phyloP scores from a whole-genome alignment of 2,888 invertebrate species.

The Drosophila gaucha region DNA sequence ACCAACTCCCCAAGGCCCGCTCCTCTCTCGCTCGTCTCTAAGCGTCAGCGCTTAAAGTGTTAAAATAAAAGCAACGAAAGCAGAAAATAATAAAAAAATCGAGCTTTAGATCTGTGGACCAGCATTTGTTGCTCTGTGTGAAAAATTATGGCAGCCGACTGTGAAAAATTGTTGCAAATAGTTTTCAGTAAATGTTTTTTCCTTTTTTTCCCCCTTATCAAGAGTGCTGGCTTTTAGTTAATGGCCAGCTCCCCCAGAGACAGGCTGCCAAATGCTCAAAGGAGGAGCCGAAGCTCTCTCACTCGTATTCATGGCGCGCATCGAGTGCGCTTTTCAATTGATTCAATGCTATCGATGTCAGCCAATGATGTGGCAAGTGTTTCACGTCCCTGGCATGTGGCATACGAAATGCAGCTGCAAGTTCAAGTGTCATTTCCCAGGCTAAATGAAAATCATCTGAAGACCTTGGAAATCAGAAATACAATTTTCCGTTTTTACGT shows the following conservation, averaged over 20 bases:
- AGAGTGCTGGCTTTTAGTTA: conserved; percentile 69
- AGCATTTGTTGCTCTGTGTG: conserved; percentile 63
- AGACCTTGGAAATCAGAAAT: conserved; percentile 28
- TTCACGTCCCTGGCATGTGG: conserved; percentile 36
- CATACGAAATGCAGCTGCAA: conserved; percentile 34
- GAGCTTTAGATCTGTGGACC: conserved; percentile 41
- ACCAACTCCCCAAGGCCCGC: conserved; percentile 8
- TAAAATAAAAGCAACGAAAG: conserved; percentile 72
- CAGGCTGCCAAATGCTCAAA: conserved; percentile 15
- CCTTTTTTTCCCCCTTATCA: conserved; percentile 16
- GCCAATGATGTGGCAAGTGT: conserved; percentile 60
- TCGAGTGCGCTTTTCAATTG: conserved; percentile 25
- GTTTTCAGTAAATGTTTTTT: conserved; percentile 76
- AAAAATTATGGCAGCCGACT: conserved; percentile 80
- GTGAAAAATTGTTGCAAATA: conserved; percentile 81
- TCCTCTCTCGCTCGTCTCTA: conserved; percentile 27
- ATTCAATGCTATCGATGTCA: conserved; percentile 69
- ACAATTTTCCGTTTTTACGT: conserved; percentile 64
- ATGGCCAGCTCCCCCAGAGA: conserved; percentile 60
- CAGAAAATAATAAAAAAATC: conserved; percentile 22
- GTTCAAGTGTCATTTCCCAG: conserved; percentile 41
- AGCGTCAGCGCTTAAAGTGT: conserved; percentile 75
- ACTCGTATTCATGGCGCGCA: conserved; percentile 24
- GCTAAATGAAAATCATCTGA: conserved; percentile 27
- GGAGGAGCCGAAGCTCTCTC: conserved; percentile 9